Conservation (phyloP, 2,797 vertebrate genomes). For the Hydrophis major region DNA sequence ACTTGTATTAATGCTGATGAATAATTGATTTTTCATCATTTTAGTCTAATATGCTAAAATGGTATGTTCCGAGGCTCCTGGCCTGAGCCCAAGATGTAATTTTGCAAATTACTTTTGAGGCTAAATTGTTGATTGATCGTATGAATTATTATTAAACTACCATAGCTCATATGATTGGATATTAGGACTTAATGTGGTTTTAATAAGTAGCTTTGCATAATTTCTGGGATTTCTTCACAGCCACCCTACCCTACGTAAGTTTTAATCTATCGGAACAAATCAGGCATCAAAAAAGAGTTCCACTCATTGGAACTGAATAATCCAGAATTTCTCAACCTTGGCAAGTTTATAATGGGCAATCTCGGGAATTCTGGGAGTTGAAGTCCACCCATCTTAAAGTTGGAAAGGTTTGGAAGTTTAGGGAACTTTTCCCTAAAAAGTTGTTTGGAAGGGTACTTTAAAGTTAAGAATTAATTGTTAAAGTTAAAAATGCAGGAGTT, state of each 20-base stretch:
- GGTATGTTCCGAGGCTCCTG: not conserved
- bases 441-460: not conserved
- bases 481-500: no score
- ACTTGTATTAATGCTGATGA: not conserved
- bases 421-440: not conserved
- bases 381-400: not conserved
- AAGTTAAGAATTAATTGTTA: not conserved
- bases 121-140: not conserved
- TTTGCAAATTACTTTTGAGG: not conserved
- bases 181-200: not conserved
- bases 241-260: not conserved
- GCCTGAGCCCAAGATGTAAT: not conserved
- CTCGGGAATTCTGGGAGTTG: not conserved
- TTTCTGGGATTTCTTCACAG: not conserved
- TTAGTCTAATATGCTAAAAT: not conserved
- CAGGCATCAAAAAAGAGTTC: not conserved
- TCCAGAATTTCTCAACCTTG: not conserved
- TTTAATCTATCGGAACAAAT: not conserved
- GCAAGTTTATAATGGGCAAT: not conserved
- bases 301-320: not conserved
- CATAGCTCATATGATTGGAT: not conserved
- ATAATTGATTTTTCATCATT: not conserved
- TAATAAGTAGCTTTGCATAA: not conserved
- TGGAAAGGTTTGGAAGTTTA: not conserved
- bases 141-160: not conserved